These are phyloP conservation scores for Drosophila mercatorum DNA, from an alignment of 2,888 invertebrate genomes.

Conservation along the genomic window DNA sequence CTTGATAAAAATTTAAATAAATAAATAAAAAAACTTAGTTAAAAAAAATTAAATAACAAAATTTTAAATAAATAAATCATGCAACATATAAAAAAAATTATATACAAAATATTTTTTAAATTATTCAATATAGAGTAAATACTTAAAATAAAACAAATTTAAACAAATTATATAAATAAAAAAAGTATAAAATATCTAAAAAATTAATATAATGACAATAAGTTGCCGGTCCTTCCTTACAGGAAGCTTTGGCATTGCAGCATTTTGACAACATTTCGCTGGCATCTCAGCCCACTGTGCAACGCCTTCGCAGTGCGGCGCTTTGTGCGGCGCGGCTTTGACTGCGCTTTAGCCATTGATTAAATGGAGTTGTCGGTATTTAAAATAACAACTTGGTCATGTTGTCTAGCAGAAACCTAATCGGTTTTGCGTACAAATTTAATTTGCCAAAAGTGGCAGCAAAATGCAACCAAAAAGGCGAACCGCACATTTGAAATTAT, in stretches of 20 bases:
- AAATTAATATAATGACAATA: too few species aligned
- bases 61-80: too few species aligned
- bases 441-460: slow-evolving; percentile 80
- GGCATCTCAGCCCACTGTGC: slow-evolving; percentile 17
- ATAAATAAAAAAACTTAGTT: too few species aligned
- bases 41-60: too few species aligned
- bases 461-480: slow-evolving; percentile 77
- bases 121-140: too few species aligned
- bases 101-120: too few species aligned
- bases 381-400: slow-evolving; percentile 80
- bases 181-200: too few species aligned
- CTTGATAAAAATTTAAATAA: too few species aligned
- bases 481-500: slow-evolving; percentile 75
- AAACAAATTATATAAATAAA: too few species aligned
- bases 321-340: slow-evolving; percentile 20
- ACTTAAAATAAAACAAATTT: too few species aligned
- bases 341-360: slow-evolving; percentile 67
- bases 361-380: slow-evolving; percentile 81
- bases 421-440: slow-evolving; percentile 81
- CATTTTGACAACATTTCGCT: not conserved
- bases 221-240: not conserved
- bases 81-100: too few species aligned
- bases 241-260: not conserved
- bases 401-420: slow-evolving; percentile 71
- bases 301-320: slow-evolving; percentile 23